These are phyloP conservation scores for Potorous gilbertii DNA, from an alignment of 2,797 vertebrate genomes.

Conservation along the genomic window DNA sequence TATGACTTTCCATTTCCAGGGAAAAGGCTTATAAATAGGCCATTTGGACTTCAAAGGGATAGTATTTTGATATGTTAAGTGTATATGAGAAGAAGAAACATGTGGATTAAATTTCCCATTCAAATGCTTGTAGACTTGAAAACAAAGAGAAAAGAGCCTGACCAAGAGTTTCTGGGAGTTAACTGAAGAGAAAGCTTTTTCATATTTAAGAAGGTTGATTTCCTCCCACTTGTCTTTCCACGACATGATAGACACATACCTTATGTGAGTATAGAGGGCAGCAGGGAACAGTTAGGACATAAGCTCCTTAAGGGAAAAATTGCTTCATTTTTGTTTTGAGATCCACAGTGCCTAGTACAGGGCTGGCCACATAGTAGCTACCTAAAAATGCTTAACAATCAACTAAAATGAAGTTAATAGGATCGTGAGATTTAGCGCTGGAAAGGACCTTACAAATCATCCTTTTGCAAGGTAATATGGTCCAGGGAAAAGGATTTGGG, in stretches of 20 bases:
- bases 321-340: not conserved
- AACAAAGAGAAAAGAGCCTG: constrained; percentile 75
- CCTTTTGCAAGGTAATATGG: not conserved
- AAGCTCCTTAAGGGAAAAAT: not conserved
- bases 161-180: constrained; percentile 73
- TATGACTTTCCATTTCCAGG: constrained; percentile 75
- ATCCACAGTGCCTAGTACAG: not conserved
- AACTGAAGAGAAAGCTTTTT: constrained; percentile 53
- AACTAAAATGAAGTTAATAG: not conserved
- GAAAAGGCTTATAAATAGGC: constrained; percentile 78
- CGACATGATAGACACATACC: constrained; percentile 41
- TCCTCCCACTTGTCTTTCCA: constrained; percentile 36
- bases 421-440: not conserved
- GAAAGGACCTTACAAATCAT: not conserved
- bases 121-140: constrained; percentile 69
- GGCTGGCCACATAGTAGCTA: not conserved
- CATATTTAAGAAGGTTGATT: constrained; percentile 60
- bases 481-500: not conserved
- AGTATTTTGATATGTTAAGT: constrained; percentile 78
- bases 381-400: not conserved
- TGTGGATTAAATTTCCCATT: constrained; percentile 80
- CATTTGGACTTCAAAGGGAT: constrained; percentile 80
- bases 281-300: not conserved
- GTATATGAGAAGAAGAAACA: constrained; percentile 79
- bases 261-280: constrained; percentile 15